These are phyloP conservation scores for Coregonus clupeaformis DNA, from an alignment of 2,113 vertebrate species.

Conservation along the genomic window DNA sequence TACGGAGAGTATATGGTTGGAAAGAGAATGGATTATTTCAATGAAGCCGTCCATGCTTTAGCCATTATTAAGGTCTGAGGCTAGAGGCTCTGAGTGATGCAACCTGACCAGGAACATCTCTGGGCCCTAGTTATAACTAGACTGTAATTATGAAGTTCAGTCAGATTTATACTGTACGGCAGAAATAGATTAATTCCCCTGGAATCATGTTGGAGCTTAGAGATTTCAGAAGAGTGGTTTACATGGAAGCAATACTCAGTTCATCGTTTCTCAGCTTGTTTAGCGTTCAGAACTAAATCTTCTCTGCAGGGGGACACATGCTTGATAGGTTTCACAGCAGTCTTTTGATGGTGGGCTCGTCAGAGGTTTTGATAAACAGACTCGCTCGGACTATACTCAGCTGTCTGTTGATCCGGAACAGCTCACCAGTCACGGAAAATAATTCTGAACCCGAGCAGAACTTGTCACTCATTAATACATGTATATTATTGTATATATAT, in stretches of 20 bases:
- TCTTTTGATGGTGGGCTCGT: background rate
- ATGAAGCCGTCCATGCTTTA: background rate
- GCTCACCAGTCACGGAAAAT: background rate
- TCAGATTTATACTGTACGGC: background rate
- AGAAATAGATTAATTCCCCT: background rate
- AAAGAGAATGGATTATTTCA: too few species aligned
- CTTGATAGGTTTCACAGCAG: constrained; percentile 11
- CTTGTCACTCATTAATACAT: constrained; percentile 16
- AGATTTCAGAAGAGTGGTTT: background rate
- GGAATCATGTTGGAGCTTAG: background rate
- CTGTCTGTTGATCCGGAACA: background rate
- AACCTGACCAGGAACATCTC: too few species aligned
- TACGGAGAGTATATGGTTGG: too few species aligned
- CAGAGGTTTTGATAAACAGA: constrained; percentile 13
- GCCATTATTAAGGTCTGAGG: too few species aligned
- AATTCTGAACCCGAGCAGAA: constrained; percentile 2
- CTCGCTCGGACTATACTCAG: background rate
- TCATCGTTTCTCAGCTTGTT: background rate
- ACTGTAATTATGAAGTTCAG: too few species aligned
- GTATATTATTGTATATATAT: constrained; percentile 36
- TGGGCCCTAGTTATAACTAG: too few species aligned
- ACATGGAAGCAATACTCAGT: background rate
- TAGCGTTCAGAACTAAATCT: background rate
- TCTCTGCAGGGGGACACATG: constrained; percentile 4
- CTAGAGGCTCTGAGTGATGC: too few species aligned